Conservation (phyloP, 1,140 invertebrate genomes). For the Bombus sylvicola region DNA sequence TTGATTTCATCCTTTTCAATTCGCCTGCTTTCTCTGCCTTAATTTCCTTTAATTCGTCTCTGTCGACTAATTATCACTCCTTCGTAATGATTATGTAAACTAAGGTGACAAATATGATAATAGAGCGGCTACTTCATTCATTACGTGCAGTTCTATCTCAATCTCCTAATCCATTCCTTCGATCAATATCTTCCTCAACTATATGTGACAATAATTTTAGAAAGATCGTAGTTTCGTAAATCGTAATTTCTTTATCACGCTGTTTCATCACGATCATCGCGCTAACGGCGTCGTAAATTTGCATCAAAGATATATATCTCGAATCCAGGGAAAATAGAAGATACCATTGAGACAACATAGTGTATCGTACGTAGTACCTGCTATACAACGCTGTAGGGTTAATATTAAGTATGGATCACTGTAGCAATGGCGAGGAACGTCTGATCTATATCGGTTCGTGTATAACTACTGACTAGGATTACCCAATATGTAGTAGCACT, state of each 20-base stretch:
- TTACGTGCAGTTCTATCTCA: background rate
- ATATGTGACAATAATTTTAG: background rate
- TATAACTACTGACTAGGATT: slow-evolving; percentile 24
- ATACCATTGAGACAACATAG: background rate
- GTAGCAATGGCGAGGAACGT: background rate
- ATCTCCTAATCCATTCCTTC: background rate
- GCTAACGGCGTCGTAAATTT: background rate
- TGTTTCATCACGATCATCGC: background rate
- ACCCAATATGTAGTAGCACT: background rate
- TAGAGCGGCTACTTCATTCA: background rate
- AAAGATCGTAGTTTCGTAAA: background rate
- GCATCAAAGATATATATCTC: slow-evolving; percentile 4
- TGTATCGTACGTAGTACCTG: background rate
- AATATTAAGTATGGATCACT: slow-evolving; percentile 36
- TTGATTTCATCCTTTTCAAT: background rate
- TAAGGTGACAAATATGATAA: no score
- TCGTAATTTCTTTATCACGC: background rate
- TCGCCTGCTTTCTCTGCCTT: background rate
- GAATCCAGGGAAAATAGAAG: slow-evolving; percentile 12
- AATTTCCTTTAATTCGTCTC: background rate
- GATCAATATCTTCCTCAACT: background rate
- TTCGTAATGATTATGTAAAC: no score
- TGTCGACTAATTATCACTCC: background rate
- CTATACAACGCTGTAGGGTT: background rate
- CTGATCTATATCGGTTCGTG: slow-evolving; percentile 33